Evolutionary conservation across 2,888 invertebrate species (phyloP), one percentile per base, ranked within the genome.

Genomic region (Orthosia incerta): DNA sequence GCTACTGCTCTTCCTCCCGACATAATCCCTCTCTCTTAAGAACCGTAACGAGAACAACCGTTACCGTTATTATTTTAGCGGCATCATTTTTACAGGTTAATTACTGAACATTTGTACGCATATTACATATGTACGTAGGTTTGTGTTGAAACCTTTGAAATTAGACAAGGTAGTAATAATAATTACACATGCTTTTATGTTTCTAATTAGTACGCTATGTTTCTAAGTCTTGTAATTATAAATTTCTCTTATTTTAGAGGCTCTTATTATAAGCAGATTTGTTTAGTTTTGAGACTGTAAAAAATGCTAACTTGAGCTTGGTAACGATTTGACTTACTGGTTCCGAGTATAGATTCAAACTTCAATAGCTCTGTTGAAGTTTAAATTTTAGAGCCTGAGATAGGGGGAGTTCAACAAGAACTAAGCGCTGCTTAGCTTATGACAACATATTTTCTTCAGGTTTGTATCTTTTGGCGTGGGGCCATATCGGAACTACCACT

Each of bases 1-100:
- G n/a, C 2, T 51, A 1, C 80, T 83, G 80, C 16, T 70, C 45
- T 64, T 55, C 65, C 74, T 80, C 84, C 12, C 7, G 3, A 64
- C 46, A 31, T 79, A 83, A 83, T 83, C 71, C 68, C 18, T 15
- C 39, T 55, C 39, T 74, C 74, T 63, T 53, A 46, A 18, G 46
- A 59, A 9, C 53, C 13, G 11, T 18, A 53, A 61, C 20, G 7
- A 68, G 50, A 53, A 61, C 45, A 11, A 12, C 12, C 15, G 5
- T 13, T 23, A 12, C 15, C 26, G 46, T 50, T 13, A 70, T 73
- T 73, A 64, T 70, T 76, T 66, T 50, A 59, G 26, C 39, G 9
- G 20, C 39, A 26, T 48, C 50, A 62, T 71, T 53, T 78, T 59
- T 63, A 20, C 23, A 12, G 15, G 18, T 48, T 71, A 60, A 77